Conservation (phyloP, 92 coral and sea anemone species). For the Epizoanthus stellaris region DNA sequence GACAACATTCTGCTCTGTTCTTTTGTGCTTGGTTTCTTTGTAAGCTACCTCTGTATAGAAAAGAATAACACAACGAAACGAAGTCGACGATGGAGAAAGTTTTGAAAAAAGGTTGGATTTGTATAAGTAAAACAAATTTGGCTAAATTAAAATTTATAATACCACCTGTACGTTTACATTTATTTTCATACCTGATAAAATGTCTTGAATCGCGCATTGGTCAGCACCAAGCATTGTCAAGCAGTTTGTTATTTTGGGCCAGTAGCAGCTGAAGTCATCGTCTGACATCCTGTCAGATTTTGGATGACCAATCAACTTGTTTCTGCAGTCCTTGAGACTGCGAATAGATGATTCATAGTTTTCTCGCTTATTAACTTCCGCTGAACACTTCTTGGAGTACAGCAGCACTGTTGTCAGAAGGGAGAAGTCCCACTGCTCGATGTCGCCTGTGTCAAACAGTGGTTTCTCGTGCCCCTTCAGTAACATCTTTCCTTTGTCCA, state of each 20-base stretch:
- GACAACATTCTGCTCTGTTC: too few relatives aligned
- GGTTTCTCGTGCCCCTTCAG: constrained; percentile 58
- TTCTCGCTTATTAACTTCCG: constrained; percentile 55
- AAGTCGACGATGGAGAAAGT: too few relatives aligned
- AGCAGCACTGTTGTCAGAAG: constrained; percentile 79
- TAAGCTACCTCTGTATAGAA: background rate
- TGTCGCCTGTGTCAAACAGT: constrained; percentile 68
- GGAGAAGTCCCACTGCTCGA: constrained; percentile 85
- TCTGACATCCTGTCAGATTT: constrained; percentile 64
- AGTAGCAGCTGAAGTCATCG: constrained; percentile 62
- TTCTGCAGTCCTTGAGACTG: constrained; percentile 64
- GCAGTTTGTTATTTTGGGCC: constrained; percentile 54
- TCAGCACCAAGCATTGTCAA: constrained; percentile 71
- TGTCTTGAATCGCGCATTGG: constrained; percentile 57
- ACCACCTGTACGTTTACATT: background rate
- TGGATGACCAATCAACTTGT: constrained; percentile 75
- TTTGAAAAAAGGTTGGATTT: too few relatives aligned
- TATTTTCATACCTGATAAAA: constrained; percentile 52
- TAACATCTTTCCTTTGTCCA: constrained; percentile 69
- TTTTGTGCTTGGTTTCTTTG: background rate
- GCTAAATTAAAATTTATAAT: background rate
- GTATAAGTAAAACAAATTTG: too few relatives aligned
- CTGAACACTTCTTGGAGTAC: constrained; percentile 60
- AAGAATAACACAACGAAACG: too few relatives aligned
- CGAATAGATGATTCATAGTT: constrained; percentile 62